Conservation (phyloP, 2,888 invertebrate genomes). For the Matsumyia berberina region DNA sequence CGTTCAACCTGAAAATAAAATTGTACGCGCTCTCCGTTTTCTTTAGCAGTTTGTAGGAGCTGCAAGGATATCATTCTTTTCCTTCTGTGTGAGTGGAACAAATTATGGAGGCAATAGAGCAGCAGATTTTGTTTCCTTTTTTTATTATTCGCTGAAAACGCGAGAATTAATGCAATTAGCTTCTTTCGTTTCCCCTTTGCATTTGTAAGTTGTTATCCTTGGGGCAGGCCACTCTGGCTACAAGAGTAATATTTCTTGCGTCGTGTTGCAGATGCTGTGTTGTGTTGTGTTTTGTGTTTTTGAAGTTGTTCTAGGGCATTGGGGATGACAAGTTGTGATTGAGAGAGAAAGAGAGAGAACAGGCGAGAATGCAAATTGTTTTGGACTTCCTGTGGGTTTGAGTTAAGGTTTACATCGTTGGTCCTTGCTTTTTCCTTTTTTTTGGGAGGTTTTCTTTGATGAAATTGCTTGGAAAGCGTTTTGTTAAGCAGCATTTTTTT, state of each 20-base stretch:
- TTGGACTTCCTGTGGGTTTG: background rate
- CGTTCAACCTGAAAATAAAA: conserved; percentile 71
- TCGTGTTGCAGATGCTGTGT: conserved; percentile 53
- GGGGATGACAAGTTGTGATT: conserved; percentile 63
- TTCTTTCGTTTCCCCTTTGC: conserved; percentile 58
- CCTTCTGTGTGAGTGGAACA: conserved; percentile 38
- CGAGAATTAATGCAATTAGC: conserved; percentile 75
- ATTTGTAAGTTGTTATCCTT: conserved; percentile 68
- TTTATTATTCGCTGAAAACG: conserved; percentile 65
- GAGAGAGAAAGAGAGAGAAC: too few species aligned
- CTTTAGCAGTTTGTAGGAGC: conserved; percentile 33
- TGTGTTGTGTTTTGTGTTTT: conserved; percentile 20
- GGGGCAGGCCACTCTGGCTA: conserved; percentile 53
- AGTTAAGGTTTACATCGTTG: background rate
- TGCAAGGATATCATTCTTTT: conserved; percentile 1
- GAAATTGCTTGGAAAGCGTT: conserved; percentile 58
- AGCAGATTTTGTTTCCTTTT: conserved; percentile 49
- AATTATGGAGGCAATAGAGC: conserved; percentile 74
- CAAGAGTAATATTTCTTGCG: conserved; percentile 61
- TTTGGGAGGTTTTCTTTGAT: conserved; percentile 43
- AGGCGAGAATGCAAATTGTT: conserved; percentile 47
- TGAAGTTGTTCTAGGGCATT: conserved; percentile 55
- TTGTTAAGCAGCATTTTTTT: conserved; percentile 5
- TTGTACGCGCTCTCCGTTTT: conserved; percentile 43
- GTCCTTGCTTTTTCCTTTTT: background rate